A percentile compares a stretch with the other conserved stretches of the same genome.
Conservation (phyloP, 2,888 invertebrate species). For the Arctia plantaginis region DNA sequence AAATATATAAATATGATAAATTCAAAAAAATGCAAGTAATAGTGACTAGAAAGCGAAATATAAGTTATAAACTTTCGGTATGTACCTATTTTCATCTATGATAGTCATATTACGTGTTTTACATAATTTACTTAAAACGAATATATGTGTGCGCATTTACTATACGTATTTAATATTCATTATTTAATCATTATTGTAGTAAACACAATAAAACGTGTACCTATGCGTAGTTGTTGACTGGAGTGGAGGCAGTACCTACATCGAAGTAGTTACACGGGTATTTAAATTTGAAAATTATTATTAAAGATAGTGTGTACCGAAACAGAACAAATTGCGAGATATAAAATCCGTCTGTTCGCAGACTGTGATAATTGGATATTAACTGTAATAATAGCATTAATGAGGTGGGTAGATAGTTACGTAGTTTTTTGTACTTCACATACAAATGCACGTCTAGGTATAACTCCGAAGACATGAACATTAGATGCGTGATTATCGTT, state of each 20-base stretch:
- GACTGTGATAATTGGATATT: neutral
- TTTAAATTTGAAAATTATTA: conserved; percentile 30
- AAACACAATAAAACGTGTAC: conserved; percentile 3
- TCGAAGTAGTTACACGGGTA: conserved; percentile 34
- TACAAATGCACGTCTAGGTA: neutral
- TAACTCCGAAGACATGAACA: too few relatives aligned
- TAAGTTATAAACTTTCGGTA: neutral
- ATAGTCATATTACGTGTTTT: neutral
- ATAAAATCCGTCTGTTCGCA: neutral
- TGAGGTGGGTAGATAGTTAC: neutral
- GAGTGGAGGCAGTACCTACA: neutral
- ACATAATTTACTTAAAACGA: neutral
- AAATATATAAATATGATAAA: too few relatives aligned
- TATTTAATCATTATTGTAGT: neutral
- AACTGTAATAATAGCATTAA: neutral
- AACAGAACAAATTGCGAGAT: neutral
- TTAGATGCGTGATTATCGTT: too few relatives aligned
- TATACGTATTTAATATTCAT: neutral
- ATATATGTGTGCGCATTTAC: neutral
- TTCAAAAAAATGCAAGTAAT: neutral
- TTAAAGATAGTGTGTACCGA: conserved; percentile 23
- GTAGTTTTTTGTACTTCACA: neutral
- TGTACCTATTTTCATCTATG: neutral
- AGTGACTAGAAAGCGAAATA: neutral
- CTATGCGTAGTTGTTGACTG: neutral